Percentiles rank a stretch among this genome's conserved stretches.
phyloP scores from a whole-genome alignment of 2,113 vertebrate species.

The Heloderma charlesbogerti region DNA sequence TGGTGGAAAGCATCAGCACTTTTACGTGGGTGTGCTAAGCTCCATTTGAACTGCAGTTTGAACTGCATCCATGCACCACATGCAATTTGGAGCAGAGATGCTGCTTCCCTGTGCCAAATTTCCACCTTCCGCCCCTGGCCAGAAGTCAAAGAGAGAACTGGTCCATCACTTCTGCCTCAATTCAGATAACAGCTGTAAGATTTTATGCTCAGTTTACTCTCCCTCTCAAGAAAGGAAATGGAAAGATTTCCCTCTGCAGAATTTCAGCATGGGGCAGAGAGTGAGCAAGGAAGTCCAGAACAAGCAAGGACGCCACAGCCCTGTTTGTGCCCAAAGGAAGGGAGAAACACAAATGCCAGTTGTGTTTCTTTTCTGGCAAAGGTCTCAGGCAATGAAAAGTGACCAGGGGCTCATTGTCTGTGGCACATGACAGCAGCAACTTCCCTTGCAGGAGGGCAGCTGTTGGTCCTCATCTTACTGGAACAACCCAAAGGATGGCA shows the following conservation, averaged over 20 bases:
- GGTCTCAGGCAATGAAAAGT: neutral
- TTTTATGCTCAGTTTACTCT: neutral
- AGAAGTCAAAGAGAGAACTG: neutral
- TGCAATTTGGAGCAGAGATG: neutral
- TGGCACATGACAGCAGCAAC: neutral
- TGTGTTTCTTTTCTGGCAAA: neutral
- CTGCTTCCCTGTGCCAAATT: neutral
- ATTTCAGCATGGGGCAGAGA: neutral
- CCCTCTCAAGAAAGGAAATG: neutral
- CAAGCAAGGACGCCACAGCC: neutral
- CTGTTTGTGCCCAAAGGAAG: neutral
- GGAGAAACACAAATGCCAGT: neutral
- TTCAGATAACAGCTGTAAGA: neutral
- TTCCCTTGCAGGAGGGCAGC: neutral
- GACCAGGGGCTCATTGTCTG: neutral
- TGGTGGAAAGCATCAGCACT: neutral
- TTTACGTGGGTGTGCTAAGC: neutral
- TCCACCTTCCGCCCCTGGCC: neutral
- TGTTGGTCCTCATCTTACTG: neutral
- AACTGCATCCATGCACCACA: neutral
- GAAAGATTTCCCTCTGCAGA: neutral
- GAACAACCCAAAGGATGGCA: neutral
- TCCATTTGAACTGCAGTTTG: neutral
- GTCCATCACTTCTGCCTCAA: neutral
- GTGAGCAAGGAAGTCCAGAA: neutral